Conservation (phyloP, 1,140 invertebrate species). For the Drosophila cardini region DNA sequence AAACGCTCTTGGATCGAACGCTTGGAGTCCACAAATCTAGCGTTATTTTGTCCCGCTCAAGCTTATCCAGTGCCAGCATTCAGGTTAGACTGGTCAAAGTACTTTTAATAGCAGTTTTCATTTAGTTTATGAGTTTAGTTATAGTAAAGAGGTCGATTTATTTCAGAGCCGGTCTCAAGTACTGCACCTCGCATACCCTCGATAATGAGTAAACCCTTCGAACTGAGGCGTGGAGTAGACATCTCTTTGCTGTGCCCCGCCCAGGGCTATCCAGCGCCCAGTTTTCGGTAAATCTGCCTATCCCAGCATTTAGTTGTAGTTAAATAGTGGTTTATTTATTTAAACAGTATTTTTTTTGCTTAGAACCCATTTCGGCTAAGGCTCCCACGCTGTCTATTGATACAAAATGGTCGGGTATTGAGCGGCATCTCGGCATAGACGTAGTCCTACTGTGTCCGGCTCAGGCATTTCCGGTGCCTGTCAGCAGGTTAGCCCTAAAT, state of each 20-base stretch:
- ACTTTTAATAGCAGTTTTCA: conserved; percentile 48
- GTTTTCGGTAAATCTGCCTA: conserved; percentile 86
- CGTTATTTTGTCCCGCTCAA: conserved; percentile 87
- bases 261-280: conserved; percentile 88
- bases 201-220: conserved; percentile 85
- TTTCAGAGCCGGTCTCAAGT: conserved; percentile 84
- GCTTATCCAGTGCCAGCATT: conserved; percentile 88
- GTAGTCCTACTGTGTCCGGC: conserved; percentile 87
- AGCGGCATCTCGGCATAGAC: conserved; percentile 79
- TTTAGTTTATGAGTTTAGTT: conserved; percentile 67
- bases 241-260: conserved; percentile 86
- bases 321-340: background rate
- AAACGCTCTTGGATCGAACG: conserved; percentile 87
- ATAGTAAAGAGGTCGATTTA: conserved; percentile 18
- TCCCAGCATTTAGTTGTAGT: conserved; percentile 1
- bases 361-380: conserved; percentile 88
- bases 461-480: conserved; percentile 88
- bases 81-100: conserved; percentile 86
- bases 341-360: background rate
- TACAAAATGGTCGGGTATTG: conserved; percentile 86
- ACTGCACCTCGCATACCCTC: conserved; percentile 70
- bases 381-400: conserved; percentile 85
- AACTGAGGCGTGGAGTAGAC: conserved; percentile 83
- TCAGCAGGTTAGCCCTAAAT: conserved; percentile 87
- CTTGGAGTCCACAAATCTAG: conserved; percentile 58